Evolutionary conservation across 2,888 invertebrate species (phyloP), one percentile per base, ranked within the genome.

Genomic region (Microctonus hyperodae): DNA sequence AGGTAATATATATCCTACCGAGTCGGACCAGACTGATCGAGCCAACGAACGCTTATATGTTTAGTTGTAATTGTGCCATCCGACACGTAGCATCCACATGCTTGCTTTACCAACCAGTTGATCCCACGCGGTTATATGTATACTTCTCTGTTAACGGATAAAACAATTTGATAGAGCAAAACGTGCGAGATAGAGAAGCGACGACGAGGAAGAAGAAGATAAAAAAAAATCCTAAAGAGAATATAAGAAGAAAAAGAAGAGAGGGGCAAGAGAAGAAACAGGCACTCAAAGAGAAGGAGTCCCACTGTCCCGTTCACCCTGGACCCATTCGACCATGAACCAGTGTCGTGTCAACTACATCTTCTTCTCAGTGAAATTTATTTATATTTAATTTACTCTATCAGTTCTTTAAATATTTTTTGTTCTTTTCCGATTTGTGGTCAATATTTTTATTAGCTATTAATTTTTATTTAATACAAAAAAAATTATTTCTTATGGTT

Each of bases 121-220:
- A 72, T 70, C 72, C 73, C 72, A 70, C 72, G 70, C 72, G 72
- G 62, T 50, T 69, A n/a, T n/a, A n/a, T n/a, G n/a, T n/a, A n/a
- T 68, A 56, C 65, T 64, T 55, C 44, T 57, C 31, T 22, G 48
- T 63, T 63, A 55, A 56, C 16, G 51, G 50, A 35, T 10, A 23
- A 48, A 44, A 44, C 16, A 3, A 40, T 44, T 44, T 16, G 44
- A 44, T 44, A 20, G n/a, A 44, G 44, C 22, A 60, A 44, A 56
- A 22, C 33, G 33, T 16, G 60, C 16, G 22, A 10, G n/a, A 51
- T 13, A 7, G 23, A 40, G 31, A 40, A 20, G 20, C 13, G 35
- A 37, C 35, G 20, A n/a, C 23, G 57, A 61, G 28, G 37, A 48
- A 50, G 58, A 63, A 59, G 35, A 60, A 58, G 44, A 59, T 48